Conservation (phyloP, 2,113 vertebrate species). For the Leiothrix lutea region DNA sequence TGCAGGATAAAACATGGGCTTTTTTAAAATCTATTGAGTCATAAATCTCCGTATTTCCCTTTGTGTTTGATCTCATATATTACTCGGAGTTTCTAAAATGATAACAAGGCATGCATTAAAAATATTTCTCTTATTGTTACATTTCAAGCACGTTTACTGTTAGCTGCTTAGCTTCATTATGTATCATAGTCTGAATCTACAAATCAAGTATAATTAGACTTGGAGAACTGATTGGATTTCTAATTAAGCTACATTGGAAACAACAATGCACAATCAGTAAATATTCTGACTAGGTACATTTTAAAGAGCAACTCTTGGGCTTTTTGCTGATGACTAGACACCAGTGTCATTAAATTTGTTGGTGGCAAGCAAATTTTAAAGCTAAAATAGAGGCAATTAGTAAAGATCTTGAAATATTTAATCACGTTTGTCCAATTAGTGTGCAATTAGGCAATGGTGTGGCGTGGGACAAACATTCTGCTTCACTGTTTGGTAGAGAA, state of each 20-base stretch:
- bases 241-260: constrained; percentile 89
- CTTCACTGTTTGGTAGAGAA: constrained; percentile 86
- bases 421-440: constrained; percentile 99
- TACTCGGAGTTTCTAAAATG: constrained; percentile 70
- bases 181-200: constrained; percentile 87
- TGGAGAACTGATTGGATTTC: constrained; percentile 88
- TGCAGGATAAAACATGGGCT: constrained; percentile 40
- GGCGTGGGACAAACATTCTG: constrained; percentile 88
- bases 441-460: constrained; percentile 98
- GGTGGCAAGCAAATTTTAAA: constrained; percentile 94
- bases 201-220: constrained; percentile 90
- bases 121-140: constrained; percentile 83
- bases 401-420: constrained; percentile 98
- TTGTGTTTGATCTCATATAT: constrained; percentile 64
- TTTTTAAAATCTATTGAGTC: constrained; percentile 49
- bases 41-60: constrained; percentile 58
- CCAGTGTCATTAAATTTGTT: constrained; percentile 90
- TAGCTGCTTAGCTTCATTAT: constrained; percentile 84
- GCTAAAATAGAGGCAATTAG: constrained; percentile 99
- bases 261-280: constrained; percentile 89
- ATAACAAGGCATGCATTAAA: constrained; percentile 75
- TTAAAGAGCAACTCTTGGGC: constrained; percentile 89
- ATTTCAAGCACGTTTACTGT: constrained; percentile 84
- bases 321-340: constrained; percentile 89
- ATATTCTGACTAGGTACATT: constrained; percentile 89